These are phyloP conservation scores for Bradypodion ventrale DNA, from an alignment of 2,797 vertebrate species.

Conservation along the genomic window DNA sequence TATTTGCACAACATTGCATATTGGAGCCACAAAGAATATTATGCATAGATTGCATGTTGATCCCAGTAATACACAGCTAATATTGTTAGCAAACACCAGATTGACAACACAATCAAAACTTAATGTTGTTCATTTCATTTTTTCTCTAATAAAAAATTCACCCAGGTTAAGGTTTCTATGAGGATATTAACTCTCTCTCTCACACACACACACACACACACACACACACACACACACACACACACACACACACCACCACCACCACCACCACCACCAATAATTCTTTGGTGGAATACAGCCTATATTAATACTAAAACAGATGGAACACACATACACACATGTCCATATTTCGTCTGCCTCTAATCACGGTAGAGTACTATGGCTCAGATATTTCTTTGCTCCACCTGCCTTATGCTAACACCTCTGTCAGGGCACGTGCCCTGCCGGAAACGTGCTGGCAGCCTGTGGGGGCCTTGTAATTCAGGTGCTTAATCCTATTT, in stretches of 20 bases:
- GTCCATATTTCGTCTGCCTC: constrained; percentile 57
- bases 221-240: too few species aligned
- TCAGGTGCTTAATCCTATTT: constrained; percentile 81
- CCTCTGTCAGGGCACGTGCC: constrained; percentile 70
- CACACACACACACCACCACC: too few species aligned
- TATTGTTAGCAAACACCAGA: background rate
- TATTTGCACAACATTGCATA: background rate
- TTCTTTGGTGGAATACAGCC: constrained; percentile 5
- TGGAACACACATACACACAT: background rate
- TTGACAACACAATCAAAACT: background rate
- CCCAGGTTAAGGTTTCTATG: background rate
- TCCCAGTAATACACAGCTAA: background rate
- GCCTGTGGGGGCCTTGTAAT: constrained; percentile 57
- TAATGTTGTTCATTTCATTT: background rate
- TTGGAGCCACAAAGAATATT: background rate
- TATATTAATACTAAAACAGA: constrained; percentile 3
- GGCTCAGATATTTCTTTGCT: constrained; percentile 59
- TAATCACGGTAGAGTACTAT: constrained; percentile 46
- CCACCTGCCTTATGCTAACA: constrained; percentile 49
- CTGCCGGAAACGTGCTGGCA: constrained; percentile 75
- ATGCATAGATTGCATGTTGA: background rate
- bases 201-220: too few species aligned
- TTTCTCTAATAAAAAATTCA: constrained; percentile 6
- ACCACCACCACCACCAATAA: background rate
- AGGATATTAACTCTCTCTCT: background rate